Evolutionary conservation across 30 jellyfish, hydroid and myxozoan genomes (phyloP), one percentile per base, ranked within the genome.

Genomic region (Hydra vulgaris): DNA sequence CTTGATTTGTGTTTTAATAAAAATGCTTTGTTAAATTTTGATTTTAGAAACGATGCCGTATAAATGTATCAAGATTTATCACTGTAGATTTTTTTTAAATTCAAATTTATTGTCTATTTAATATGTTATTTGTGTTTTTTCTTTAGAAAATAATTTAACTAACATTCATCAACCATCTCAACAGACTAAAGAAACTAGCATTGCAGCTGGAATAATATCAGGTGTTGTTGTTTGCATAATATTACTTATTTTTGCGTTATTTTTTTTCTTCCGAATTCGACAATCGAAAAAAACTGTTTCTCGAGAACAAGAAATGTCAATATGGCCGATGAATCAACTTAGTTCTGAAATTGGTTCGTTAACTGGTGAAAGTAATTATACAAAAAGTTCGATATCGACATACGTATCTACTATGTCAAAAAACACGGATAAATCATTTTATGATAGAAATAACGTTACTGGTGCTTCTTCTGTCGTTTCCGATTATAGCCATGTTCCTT

Each of bases 391-490:
- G 16, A 82, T 80, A 76, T 79, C 95, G 0, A 91, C 97, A 0
- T 91, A 91, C 79, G 81, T 91, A 61, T 91, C 97, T 0, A 95
- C 83, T 22, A 74, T 77, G 18, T 82, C 95, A 22, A 94, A 89
- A 55, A 53, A 82, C 15, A 79, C 88, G 26, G 94, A 82, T 70
- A 81, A 82, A 7, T 56, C 89, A 61, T 40, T 18, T 26, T 91
- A 91, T 79, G 87, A 86, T 76, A 86, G 97, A 1, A 52, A 70
- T 81, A 82, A 79, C 71, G 61, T 83, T 25, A 86, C 97, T 0
- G 97, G 97, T 26, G 85, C 95, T 8, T 91, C 96, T 3, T 71
- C 95, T 8, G 71, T 84, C 40, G 74, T 87, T 15, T 86, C 97
- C 27, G 95, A 80, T 56, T 91, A 81, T 80, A 80, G 94, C 61